A percentile compares a stretch with the other conserved stretches of the same genome.
Conservation (phyloP, 2,888 invertebrate genomes). For the Cacoxenus indagator region DNA sequence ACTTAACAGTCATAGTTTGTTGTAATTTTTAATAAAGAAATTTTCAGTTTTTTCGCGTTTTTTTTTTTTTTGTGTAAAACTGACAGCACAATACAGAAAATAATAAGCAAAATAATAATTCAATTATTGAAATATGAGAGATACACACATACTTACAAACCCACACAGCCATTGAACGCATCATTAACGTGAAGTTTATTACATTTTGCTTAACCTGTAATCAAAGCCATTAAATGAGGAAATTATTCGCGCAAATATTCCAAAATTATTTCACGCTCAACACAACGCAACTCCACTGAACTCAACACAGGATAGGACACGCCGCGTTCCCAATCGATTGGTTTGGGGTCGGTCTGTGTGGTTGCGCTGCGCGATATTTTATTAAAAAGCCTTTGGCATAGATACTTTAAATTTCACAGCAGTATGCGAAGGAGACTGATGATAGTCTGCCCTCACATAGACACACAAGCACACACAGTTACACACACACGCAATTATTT, state of each 20-base stretch:
- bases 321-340: neutral
- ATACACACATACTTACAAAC: no score
- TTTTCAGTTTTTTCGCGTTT: no score
- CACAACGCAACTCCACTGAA: neutral
- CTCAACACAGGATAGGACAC: neutral
- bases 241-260: constrained; percentile 39
- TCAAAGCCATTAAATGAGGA: constrained; percentile 50
- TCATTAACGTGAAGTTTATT: constrained; percentile 14
- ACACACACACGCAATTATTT: constrained; percentile 45
- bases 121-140: neutral
- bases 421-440: neutral
- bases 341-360: neutral
- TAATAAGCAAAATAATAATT: neutral
- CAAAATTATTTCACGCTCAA: constrained; percentile 42
- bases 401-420: neutral
- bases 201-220: constrained; percentile 27
- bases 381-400: neutral
- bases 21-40: no score
- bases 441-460: neutral
- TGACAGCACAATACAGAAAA: neutral
- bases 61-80: no score
- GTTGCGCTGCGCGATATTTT: neutral
- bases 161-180: neutral
- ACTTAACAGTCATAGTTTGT: no score
- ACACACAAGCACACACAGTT: constrained; percentile 5